phyloP scores from a whole-genome alignment of 2,888 invertebrate species.

The Oligia strigilis region DNA sequence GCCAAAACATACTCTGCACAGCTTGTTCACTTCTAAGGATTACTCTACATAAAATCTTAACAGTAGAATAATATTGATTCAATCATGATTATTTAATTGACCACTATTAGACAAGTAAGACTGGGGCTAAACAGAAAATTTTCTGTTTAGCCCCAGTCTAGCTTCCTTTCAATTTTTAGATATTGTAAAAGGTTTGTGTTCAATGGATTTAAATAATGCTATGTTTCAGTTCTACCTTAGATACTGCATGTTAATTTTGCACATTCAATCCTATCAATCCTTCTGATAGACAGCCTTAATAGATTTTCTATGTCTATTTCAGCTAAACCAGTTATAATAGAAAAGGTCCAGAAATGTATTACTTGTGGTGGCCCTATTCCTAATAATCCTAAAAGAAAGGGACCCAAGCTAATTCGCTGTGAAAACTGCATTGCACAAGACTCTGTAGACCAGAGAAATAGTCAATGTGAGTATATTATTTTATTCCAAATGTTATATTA shows the following conservation, averaged over 20 bases:
- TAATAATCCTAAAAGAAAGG: slow-evolving; percentile 91
- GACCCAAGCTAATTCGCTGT: slow-evolving; percentile 91
- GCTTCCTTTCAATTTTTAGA: background rate
- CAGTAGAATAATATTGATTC: background rate
- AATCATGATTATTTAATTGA: background rate
- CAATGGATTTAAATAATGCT: background rate
- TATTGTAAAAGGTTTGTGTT: background rate
- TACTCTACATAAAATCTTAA: background rate
- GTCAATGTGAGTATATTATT: slow-evolving; percentile 79
- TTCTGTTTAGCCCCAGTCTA: too few relatives aligned
- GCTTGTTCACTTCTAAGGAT: slow-evolving; percentile 1
- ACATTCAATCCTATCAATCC: background rate
- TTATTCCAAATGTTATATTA: slow-evolving; percentile 6
- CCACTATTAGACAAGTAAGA: background rate
- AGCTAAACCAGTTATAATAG: slow-evolving; percentile 89
- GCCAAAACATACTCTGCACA: background rate
- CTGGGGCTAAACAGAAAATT: background rate
- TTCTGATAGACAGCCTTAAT: background rate
- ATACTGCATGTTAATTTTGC: slow-evolving; percentile 36
- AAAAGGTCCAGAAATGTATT: slow-evolving; percentile 91
- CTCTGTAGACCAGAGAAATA: slow-evolving; percentile 86
- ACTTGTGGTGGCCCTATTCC: slow-evolving; percentile 90
- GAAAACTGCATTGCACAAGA: slow-evolving; percentile 92
- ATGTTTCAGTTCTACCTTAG: background rate
- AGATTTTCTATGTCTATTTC: slow-evolving; percentile 70